Base-by-base conservation (phyloP, 2,888 invertebrate genomes). In the Spodoptera picta region DNA sequence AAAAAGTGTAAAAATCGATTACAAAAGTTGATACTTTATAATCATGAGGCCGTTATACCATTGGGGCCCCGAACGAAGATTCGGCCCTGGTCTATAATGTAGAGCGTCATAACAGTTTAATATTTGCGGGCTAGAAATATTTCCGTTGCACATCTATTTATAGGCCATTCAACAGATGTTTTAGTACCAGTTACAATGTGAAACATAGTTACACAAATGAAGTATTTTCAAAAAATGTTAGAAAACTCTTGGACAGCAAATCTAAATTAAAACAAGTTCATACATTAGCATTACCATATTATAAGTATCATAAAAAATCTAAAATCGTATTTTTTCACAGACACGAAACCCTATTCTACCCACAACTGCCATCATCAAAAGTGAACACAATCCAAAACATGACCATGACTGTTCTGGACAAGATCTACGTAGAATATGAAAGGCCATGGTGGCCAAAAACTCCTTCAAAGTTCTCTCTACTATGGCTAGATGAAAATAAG, bases 401-500 rank as follows among this genome's bases (percentile, higher is more conserved):
- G n/a, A 95, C 95, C 41, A 95, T 96, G 73, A 96, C 96, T 27
- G 92, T 96, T 11, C 95, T 96, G 1, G 95, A 96, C 82, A 97
- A 97, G 91, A 95, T 97, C 66, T 97, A 96, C 84, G 90, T 97
- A 2, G 95, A 96, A 82, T 97, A 97, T 84, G 94, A 96, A 2
- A 85, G 93, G 45, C 93, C 95, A 0, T 97, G 97, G 96, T 97
- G 97, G 97, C 94, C 90, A 0, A 86, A 89, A 54, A 74, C 81
- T 0, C 88, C 91, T 1, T 88, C 91, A 11, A 95, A 93, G 49
- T 95, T 96, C 76, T 90, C 92, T 36, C 86, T 96, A 2, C 80
- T 96, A 3, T 96, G 96, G 96, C 87, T 89, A 0, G 90, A 95
- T 1, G 90, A 95, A 68, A 95, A 95, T 65, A 95, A 94, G 69